Percentiles rank a stretch among this genome's conserved stretches.
Evolutionary conservation across 2,888 invertebrate species (phyloP).

Genomic region (Lamellibrachia columna): DNA sequence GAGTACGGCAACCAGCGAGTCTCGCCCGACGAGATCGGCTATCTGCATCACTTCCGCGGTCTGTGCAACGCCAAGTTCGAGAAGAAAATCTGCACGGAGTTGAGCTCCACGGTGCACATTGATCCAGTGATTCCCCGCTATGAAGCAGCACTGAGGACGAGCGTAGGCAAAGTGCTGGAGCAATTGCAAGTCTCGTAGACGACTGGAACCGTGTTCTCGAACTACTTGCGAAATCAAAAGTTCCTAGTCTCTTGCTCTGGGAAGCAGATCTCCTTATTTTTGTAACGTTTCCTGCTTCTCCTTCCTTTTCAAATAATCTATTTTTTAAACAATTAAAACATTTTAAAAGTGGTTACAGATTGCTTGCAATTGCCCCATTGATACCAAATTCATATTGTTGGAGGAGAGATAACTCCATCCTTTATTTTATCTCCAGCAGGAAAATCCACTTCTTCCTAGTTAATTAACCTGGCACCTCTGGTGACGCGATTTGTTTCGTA

Average conservation of each 20-base stretch:
- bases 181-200: not conserved
- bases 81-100: not conserved
- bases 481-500: not conserved
- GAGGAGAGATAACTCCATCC: no score
- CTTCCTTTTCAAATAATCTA: no score
- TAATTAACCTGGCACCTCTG: no score
- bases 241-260: no score
- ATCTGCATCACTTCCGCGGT: conserved; percentile 1
- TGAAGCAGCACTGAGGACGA: conserved; percentile 6
- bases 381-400: no score
- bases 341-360: no score
- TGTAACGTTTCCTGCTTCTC: no score
- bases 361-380: no score
- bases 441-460: no score
- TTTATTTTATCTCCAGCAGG: no score
- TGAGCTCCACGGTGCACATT: not conserved
- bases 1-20: not conserved
- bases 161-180: not conserved
- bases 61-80: not conserved
- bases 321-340: no score
- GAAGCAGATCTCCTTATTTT: no score
- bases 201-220: not conserved
- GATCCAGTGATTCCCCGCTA: not conserved
- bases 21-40: not conserved
- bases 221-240: not conserved